Evolutionary conservation across 2,113 vertebrate genomes (phyloP).

Genomic region (Thunnus maccoyii): DNA sequence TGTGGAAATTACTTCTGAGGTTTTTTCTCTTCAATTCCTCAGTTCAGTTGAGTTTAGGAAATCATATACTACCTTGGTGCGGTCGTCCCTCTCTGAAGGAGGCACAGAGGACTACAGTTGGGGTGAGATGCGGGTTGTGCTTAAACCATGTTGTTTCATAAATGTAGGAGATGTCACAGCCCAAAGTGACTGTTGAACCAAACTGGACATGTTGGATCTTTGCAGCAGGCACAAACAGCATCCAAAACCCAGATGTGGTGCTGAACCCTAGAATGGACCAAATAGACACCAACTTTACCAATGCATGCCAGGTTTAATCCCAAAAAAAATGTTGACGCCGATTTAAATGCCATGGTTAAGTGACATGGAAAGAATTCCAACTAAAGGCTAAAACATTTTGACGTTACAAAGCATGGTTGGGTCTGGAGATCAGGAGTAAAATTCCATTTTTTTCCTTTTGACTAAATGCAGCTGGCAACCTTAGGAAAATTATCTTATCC

Average conservation of each 20-base stretch:
- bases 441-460: no score
- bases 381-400: no score
- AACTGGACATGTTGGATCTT: constrained; percentile 27
- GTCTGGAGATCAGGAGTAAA: no score
- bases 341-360: neutral
- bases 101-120: constrained; percentile 33
- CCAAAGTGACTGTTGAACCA: constrained; percentile 30
- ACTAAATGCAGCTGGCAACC: no score
- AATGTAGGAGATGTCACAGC: constrained; percentile 52
- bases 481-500: no score
- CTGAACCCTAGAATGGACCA: neutral
- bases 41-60: neutral
- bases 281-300: neutral
- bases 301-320: neutral
- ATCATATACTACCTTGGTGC: constrained; percentile 4
- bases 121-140: constrained; percentile 13
- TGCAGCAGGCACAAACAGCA: neutral
- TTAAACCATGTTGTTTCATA: constrained; percentile 41
- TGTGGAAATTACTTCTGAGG: no score
- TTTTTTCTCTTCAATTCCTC: no score
- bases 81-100: constrained; percentile 24
- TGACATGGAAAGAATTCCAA: no score
- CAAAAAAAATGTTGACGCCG: neutral
- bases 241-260: neutral
- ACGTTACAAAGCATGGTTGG: no score